Base-by-base conservation (phyloP, 2,888 invertebrate genomes). In the Callosobruchus maculatus region DNA sequence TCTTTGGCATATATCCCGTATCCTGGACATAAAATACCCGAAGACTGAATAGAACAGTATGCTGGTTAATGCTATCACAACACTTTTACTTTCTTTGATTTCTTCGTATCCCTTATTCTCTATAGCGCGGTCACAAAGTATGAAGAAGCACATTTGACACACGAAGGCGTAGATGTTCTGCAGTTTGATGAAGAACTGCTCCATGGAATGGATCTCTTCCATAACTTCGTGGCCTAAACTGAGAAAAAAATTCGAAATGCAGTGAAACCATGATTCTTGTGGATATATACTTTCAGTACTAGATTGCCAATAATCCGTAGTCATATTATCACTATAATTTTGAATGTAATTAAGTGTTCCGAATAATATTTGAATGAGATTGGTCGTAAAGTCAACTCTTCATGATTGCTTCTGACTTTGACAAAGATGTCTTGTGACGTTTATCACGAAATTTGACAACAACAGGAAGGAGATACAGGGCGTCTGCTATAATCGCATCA, bases 1-100 rank as follows among this genome's bases (percentile, higher is more conserved):
- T 22, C 80, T 80, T 49, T 78, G 74, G 67, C 82, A 83, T 21
- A 86, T 82, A 67, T 86, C 85, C 70, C 81, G 78, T 0, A 86
- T 80, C 79, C 83, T 84, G n/a, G 84, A 79, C 9, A 83, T 81
- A 73, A 87, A 86, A 77, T 87, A 87, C 13, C 84, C 83, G 73
- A 87, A 81, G 20, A 87, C 85, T 2, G 86, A 84, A 76, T 87
- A 87, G 74, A 87, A 83, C 2, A 87, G 80, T 2, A 86, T 78
- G 0, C 85, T 85, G n/a, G 86, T 85, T 22, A 87, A 74, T 0
- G 85, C 86, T 20, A 82, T 82, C 20, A 87, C 75, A 2, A 85
- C 76, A 69, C 80, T 82, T 74, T 82, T 81, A 69, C 83, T 81
- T 2, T 80, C 80, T 74, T 80, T 78, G 20, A 74, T 30, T 20